Percentiles rank a stretch among this genome's conserved stretches.
These are phyloP conservation scores for Spea bombifrons DNA, from an alignment of 2,113 vertebrate species.

Conservation along the genomic window DNA sequence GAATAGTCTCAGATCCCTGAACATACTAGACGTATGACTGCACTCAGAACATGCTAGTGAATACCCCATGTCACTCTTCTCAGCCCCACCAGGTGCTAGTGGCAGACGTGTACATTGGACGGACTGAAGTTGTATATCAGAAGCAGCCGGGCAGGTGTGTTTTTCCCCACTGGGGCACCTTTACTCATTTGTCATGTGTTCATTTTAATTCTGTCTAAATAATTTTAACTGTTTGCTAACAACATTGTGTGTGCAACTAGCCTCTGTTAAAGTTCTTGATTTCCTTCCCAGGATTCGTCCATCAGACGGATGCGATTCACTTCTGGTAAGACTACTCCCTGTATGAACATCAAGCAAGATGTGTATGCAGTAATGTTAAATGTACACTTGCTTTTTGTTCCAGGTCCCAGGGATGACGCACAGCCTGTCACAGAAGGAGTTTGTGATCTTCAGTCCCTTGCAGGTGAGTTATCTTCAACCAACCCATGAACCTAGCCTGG, in stretches of 20 bases:
- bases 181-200: too few relatives aligned
- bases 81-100: constrained; percentile 10
- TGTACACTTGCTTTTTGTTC: not conserved
- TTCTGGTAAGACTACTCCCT: not conserved
- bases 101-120: not conserved
- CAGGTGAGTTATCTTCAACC: not conserved
- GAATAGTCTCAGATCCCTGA: too few relatives aligned
- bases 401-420: not conserved
- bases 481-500: too few relatives aligned
- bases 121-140: not conserved
- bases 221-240: not conserved
- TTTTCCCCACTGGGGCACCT: too few relatives aligned
- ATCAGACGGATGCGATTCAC: not conserved
- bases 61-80: not conserved
- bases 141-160: not conserved
- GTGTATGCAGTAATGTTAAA: too few relatives aligned
- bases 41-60: not conserved
- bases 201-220: too few relatives aligned
- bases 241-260: not conserved
- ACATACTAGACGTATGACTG: too few relatives aligned
- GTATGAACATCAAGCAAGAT: too few relatives aligned
- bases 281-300: not conserved
- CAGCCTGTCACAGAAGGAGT: not conserved
- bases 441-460: constrained; percentile 10
- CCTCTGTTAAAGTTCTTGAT: not conserved